These are phyloP conservation scores for Micrasema minimum DNA, from an alignment of 1,140 invertebrate species.

Conservation along the genomic window DNA sequence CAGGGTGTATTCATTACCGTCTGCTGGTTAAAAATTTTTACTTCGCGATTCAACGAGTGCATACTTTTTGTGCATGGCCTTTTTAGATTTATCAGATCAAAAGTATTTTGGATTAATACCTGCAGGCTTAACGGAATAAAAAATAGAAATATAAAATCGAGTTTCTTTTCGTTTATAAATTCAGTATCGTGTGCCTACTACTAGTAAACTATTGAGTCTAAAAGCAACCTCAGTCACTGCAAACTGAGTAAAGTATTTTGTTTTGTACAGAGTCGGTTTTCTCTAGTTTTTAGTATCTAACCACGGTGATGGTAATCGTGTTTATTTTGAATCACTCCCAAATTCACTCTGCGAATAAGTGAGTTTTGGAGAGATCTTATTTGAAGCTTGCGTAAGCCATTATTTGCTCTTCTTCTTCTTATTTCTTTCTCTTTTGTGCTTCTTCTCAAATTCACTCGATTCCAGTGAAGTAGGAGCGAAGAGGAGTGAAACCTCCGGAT, in stretches of 20 bases:
- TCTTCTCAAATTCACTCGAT: conserved; percentile 46
- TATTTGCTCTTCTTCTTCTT: conserved; percentile 48
- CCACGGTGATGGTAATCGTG: conserved; percentile 41
- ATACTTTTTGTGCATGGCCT: no score
- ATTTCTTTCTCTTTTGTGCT: conserved; percentile 43
- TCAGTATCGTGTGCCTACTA: no score
- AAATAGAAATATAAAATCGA: no score
- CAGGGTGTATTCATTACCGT: no score
- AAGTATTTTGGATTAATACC: no score
- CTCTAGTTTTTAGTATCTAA: conserved; percentile 7
- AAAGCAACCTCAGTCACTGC: no score
- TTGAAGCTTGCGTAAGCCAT: conserved; percentile 46
- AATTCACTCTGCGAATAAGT: conserved; percentile 35
- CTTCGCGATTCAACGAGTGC: neutral
- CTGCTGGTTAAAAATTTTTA: no score
- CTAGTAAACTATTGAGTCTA: no score
- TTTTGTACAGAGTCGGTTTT: no score
- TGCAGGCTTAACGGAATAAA: no score
- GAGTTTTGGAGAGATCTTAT: conserved; percentile 19
- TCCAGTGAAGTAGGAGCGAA: conserved; percentile 20
- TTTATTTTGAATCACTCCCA: conserved; percentile 51
- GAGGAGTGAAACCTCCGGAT: conserved; percentile 30
- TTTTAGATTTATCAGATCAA: no score
- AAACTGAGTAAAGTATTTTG: neutral
- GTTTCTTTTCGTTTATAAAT: no score